A percentile compares a stretch with the other conserved stretches of the same genome.
These are phyloP conservation scores for Micrasema longulum DNA, from an alignment of 1,140 invertebrate species.

Conservation along the genomic window DNA sequence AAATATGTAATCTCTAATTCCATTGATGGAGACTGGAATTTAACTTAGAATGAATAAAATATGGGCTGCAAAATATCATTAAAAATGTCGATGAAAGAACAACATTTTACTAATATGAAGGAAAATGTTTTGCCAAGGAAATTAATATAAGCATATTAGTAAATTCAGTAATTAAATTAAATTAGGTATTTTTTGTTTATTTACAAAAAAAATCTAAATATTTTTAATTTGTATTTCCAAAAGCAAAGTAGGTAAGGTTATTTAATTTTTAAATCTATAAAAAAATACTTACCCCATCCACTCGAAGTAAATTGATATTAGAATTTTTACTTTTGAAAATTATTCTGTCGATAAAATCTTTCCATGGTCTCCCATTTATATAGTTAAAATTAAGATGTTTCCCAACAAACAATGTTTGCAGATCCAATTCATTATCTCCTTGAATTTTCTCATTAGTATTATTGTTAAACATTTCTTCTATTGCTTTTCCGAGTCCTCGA, in stretches of 20 bases:
- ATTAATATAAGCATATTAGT: no score
- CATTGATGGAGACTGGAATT: no score
- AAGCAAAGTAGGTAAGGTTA: background rate
- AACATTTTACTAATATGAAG: no score
- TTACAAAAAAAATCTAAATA: no score
- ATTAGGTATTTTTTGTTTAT: no score
- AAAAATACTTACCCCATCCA: constrained; percentile 62
- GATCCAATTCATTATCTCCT: constrained; percentile 10
- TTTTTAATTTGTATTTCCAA: background rate
- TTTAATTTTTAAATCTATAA: constrained; percentile 8
- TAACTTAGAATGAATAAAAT: no score
- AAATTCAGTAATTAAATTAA: no score
- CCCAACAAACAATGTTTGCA: constrained; percentile 37
- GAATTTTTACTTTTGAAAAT: constrained; percentile 59
- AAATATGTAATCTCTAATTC: constrained; percentile 6
- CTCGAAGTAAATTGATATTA: constrained; percentile 58
- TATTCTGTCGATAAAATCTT: constrained; percentile 58
- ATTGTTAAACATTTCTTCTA: constrained; percentile 35
- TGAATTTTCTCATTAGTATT: constrained; percentile 4
- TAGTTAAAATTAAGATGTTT: constrained; percentile 54
- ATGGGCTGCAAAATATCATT: no score
- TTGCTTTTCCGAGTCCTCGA: constrained; percentile 33
- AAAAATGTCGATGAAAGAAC: no score
- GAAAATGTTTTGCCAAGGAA: no score
- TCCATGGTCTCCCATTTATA: constrained; percentile 60